Conservation (phyloP, 1,140 invertebrate species). For the Telenomus remus region DNA sequence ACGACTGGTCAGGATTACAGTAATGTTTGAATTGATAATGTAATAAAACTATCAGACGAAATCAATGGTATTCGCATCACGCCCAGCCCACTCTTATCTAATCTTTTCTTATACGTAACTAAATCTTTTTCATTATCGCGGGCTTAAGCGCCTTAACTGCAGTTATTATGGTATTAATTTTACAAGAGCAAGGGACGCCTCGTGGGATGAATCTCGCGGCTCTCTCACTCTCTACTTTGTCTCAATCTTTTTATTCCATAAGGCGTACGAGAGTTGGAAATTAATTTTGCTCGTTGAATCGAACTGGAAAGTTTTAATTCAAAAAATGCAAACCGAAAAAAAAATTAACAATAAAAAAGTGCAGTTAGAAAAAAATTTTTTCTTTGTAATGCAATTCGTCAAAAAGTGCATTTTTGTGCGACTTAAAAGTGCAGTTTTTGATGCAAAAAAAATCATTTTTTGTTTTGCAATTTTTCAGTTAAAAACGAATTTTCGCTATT, state of each 20-base stretch:
- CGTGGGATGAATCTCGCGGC: slow-evolving; percentile 45
- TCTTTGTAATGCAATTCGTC: too few species aligned
- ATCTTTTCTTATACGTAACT: slow-evolving; percentile 14
- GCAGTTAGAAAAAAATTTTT: not conserved
- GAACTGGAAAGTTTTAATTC: not conserved
- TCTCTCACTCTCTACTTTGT: slow-evolving; percentile 33
- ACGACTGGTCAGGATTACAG: too few species aligned
- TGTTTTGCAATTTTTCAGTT: too few species aligned
- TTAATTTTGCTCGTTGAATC: slow-evolving; percentile 34
- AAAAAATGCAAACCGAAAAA: not conserved
- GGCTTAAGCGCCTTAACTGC: slow-evolving; percentile 45
- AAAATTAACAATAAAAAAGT: not conserved
- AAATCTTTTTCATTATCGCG: slow-evolving; percentile 42
- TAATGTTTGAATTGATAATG: not conserved
- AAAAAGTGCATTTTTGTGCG: too few species aligned
- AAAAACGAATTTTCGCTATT: too few species aligned
- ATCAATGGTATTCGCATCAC: slow-evolving; percentile 16
- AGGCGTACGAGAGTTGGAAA: slow-evolving; percentile 30
- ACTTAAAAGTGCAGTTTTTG: too few species aligned
- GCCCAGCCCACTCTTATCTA: slow-evolving; percentile 3
- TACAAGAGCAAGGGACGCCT: slow-evolving; percentile 37
- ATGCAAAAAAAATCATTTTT: too few species aligned
- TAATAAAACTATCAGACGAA: not conserved
- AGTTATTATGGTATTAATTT: slow-evolving; percentile 49
- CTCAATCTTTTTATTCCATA: slow-evolving; percentile 48